phyloP scores from a whole-genome alignment of 1,140 invertebrate genomes.

The Metaphire vulgaris region DNA sequence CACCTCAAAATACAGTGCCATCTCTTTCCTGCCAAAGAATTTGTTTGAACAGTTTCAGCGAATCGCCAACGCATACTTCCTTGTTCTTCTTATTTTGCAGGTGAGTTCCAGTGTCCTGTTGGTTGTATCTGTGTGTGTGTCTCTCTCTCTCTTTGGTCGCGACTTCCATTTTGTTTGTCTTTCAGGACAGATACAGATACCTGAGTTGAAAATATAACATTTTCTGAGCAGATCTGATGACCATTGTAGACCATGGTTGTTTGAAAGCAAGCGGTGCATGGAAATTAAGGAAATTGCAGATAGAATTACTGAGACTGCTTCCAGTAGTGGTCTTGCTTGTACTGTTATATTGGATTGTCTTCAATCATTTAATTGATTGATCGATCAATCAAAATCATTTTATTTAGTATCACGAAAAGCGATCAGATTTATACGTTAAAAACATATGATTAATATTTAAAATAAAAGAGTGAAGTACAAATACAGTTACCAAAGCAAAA shows the following conservation, averaged over 20 bases:
- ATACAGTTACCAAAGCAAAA: neutral
- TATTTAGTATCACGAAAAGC: neutral
- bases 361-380: neutral
- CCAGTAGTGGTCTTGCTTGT: too few species aligned
- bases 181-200: neutral
- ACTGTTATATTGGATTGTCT: too few species aligned
- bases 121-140: neutral
- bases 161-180: neutral
- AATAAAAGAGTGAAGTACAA: neutral
- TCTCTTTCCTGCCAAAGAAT: constrained; percentile 94
- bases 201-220: too few species aligned
- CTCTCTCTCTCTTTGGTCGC: neutral
- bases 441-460: neutral
- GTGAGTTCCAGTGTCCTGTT: constrained; percentile 55
- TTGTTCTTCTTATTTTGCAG: constrained; percentile 95
- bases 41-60: constrained; percentile 94
- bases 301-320: too few species aligned
- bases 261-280: too few species aligned
- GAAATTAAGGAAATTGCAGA: too few species aligned
- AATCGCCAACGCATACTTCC: constrained; percentile 95
- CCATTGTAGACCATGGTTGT: too few species aligned
- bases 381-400: neutral
- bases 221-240: too few species aligned
- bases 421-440: neutral
- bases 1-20: constrained; percentile 90